phyloP scores from a whole-genome alignment of 1,140 invertebrate species.

The Pogonus chalceus region DNA sequence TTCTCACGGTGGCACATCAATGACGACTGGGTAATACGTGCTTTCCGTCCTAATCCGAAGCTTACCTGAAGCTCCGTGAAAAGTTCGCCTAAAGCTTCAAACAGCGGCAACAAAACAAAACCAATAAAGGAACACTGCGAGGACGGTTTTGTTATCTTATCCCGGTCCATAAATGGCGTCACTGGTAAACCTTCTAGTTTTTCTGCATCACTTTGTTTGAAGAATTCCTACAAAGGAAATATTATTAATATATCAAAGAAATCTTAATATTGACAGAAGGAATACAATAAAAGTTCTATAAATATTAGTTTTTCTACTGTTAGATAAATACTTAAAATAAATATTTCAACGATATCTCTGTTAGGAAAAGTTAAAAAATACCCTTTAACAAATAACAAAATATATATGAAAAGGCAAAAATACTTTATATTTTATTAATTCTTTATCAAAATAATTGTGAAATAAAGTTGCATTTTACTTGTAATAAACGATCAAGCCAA shows the following conservation, averaged over 20 bases:
- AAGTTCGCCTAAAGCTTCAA: conserved; percentile 63
- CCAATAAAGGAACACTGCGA: conserved; percentile 82
- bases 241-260: too few relatives aligned
- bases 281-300: too few relatives aligned
- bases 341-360: too few relatives aligned
- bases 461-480: too few relatives aligned
- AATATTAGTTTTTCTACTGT: too few relatives aligned
- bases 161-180: conserved; percentile 83
- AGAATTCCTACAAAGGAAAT: conserved; percentile 55
- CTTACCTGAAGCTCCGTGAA: conserved; percentile 57
- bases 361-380: too few relatives aligned
- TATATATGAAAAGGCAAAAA: too few relatives aligned
- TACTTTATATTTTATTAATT: too few relatives aligned
- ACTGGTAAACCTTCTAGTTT: conserved; percentile 76
- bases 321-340: background rate
- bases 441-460: too few relatives aligned
- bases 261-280: background rate
- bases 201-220: conserved; percentile 74
- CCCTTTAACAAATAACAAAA: too few relatives aligned
- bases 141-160: conserved; percentile 77
- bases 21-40: background rate
- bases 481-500: conserved; percentile 69
- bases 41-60: background rate
- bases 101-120: conserved; percentile 68
- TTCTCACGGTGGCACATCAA: background rate